Percentiles rank a stretch among this genome's conserved stretches.
These are phyloP conservation scores for Dicentrarchus labrax DNA, from an alignment of 2,113 vertebrate genomes.

Conservation along the genomic window DNA sequence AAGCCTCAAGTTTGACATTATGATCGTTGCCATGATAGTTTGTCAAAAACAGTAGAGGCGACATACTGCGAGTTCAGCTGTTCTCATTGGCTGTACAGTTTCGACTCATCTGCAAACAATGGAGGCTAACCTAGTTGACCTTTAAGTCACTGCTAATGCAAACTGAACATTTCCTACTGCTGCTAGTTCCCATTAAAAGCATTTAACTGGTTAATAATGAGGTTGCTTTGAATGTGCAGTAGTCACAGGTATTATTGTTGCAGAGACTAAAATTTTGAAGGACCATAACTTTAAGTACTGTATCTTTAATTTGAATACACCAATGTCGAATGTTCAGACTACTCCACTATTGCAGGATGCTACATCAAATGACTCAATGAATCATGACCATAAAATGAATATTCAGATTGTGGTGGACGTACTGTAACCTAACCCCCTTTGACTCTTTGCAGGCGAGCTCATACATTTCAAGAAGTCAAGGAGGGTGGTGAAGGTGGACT, in stretches of 20 bases:
- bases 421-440: not conserved
- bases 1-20: no score
- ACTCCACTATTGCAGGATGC: not conserved
- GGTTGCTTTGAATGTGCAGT: not conserved
- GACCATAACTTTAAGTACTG: not conserved
- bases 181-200: not conserved
- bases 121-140: not conserved
- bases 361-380: not conserved
- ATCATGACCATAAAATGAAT: not conserved
- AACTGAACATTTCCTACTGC: not conserved
- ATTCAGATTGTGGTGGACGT: not conserved
- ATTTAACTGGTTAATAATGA: not conserved
- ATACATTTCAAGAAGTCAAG: conserved; percentile 1
- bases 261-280: not conserved
- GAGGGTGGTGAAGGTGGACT: conserved; percentile 27
- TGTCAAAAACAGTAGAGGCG: no score
- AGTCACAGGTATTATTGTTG: not conserved
- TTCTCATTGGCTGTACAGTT: no score
- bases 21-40: no score
- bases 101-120: no score
- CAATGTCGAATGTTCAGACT: not conserved
- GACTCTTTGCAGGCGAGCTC: not conserved
- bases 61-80: no score
- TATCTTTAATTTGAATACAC: not conserved
- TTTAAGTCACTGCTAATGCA: not conserved